Evolutionary conservation across 2,113 vertebrate species (phyloP), one percentile per base, ranked within the genome.

Genomic region (Poicephalus meyeri): DNA sequence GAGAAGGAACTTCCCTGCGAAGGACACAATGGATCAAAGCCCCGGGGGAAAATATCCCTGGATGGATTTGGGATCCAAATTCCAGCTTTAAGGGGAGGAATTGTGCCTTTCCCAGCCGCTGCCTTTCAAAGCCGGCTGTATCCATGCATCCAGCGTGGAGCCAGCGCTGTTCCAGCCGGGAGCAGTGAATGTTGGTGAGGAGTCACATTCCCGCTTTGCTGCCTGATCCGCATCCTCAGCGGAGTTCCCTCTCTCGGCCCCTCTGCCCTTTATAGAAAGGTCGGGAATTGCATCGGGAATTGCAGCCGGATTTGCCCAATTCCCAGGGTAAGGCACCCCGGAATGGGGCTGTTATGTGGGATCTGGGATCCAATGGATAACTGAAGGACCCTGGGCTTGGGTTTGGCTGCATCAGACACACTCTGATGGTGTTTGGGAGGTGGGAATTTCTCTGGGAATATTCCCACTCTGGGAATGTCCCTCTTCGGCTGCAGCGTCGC

Each of bases 21-120:
- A 10, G 56, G 33, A 23, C 13, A 7, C 55, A n/a, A 23, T 9
- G 55, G 33, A 9, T n/a, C 55, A 20, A 35, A 66, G 77, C 4
- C 44, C 1, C 3, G 10, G n/a, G 4, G 6, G 28, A 17, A 25
- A 23, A 5, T 4, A 2, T n/a, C 64, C 41, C 37, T 13, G 4
- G 9, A 9, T 49, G 33, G 10, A 16, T 55, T 21, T 21, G 4
- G 13, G 28, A 19, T 64, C 55, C 19, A 19, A 29, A 14, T 56
- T 39, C 46, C 1, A 1, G 21, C 25, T n/a, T 55, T 10, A 10
- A 15, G 53, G n/a, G 0, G 6, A 21, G 69, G 39, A 29, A 21
- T n/a, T 21, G 55, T 9, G 33, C 33, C 33, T 23, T 58, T 58
- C 9, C 56, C 56, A 58, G 56, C 20, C 6, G 33, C 56, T 14